phyloP scores from a whole-genome alignment of 2,797 vertebrate genomes.

The Emydoidea blandingii region DNA sequence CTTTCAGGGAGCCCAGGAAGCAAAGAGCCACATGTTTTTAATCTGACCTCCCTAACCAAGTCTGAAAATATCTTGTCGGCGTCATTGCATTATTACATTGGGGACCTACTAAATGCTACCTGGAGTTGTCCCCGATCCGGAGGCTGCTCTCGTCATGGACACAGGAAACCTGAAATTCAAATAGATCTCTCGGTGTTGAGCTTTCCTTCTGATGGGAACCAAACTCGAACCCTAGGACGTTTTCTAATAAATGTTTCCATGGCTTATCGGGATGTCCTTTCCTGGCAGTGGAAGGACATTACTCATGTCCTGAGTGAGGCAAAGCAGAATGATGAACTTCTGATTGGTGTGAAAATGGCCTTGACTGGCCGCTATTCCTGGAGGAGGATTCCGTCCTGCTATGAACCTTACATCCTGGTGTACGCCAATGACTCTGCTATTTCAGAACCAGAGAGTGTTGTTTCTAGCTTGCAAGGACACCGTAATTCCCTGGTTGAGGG shows the following conservation, averaged over 20 bases:
- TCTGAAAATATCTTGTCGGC: constrained; percentile 94
- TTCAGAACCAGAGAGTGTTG: constrained; percentile 91
- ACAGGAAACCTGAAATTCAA: constrained; percentile 77
- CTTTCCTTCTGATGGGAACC: constrained; percentile 82
- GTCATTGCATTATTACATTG: constrained; percentile 89
- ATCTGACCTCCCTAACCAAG: constrained; percentile 93
- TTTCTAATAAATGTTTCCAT: constrained; percentile 86
- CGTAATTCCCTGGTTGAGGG: constrained; percentile 40
- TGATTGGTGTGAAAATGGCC: constrained; percentile 88
- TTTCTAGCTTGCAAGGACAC: constrained; percentile 87
- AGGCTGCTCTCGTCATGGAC: constrained; percentile 63
- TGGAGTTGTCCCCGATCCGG: constrained; percentile 73
- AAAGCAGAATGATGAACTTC: constrained; percentile 85
- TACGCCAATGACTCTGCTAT: constrained; percentile 96
- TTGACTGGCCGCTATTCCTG: constrained; percentile 75
- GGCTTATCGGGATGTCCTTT: constrained; percentile 79
- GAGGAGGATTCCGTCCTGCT: constrained; percentile 80
- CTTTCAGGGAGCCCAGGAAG: constrained; percentile 84
- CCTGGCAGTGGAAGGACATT: constrained; percentile 95
- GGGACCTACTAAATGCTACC: constrained; percentile 83
- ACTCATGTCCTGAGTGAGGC: constrained; percentile 88
- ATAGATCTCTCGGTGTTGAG: constrained; percentile 88
- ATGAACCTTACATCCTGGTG: constrained; percentile 92
- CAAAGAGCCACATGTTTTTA: constrained; percentile 89
- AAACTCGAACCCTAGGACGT: constrained; percentile 83